These are phyloP conservation scores for Myathropa florea DNA, from an alignment of 2,888 invertebrate species.

Conservation along the genomic window DNA sequence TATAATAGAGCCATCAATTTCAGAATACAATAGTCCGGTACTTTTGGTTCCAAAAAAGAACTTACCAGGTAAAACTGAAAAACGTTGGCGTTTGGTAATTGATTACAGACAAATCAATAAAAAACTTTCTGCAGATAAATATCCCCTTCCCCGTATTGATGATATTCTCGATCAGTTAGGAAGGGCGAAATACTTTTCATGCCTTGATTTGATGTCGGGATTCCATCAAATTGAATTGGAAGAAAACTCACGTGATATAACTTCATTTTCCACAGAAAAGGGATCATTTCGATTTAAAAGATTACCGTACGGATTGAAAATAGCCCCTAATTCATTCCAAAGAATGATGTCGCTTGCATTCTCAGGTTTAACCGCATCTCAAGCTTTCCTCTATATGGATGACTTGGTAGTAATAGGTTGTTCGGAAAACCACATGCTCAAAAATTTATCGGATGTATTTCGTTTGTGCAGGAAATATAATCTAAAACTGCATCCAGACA, in stretches of 20 bases:
- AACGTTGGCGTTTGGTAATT: constrained; percentile 33
- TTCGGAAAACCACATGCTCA: no score
- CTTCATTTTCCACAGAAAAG: constrained; percentile 4
- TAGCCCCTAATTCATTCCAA: constrained; percentile 23
- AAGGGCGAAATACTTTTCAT: constrained; percentile 72
- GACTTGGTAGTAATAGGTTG: no score
- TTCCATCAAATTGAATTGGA: constrained; percentile 22
- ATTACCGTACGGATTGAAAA: constrained; percentile 72
- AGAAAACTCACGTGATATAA: background rate
- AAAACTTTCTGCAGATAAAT: constrained; percentile 7
- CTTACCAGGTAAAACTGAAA: background rate
- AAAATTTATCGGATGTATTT: no score
- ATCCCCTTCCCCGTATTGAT: constrained; percentile 18
- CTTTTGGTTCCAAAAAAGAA: constrained; percentile 71
- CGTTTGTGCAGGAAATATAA: constrained; percentile 36
- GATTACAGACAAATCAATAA: constrained; percentile 6
- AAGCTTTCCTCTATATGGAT: no score
- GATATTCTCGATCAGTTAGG: constrained; percentile 34
- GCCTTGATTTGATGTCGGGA: constrained; percentile 75
- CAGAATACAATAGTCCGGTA: constrained; percentile 69
- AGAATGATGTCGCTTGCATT: constrained; percentile 49
- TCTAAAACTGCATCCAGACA: no score
- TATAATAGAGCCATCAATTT: constrained; percentile 65
- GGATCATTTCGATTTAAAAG: constrained; percentile 70
- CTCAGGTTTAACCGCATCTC: background rate